phyloP scores from a whole-genome alignment of 2,797 vertebrate species.

The Xiphophorus birchmanni region DNA sequence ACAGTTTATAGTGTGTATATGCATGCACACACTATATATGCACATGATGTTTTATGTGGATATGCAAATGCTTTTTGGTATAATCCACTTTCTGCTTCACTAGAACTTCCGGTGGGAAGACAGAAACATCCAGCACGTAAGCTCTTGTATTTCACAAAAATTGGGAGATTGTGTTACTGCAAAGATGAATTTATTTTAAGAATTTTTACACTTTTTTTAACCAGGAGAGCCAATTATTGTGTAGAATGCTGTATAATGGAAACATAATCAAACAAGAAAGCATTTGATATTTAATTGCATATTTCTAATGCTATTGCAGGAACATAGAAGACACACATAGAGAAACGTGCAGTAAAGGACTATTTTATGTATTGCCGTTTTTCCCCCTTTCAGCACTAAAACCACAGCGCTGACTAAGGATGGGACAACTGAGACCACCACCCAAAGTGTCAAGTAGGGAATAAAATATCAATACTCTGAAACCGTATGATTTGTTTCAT shows the following conservation, averaged over 20 bases:
- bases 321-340: not conserved
- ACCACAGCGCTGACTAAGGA: conserved; percentile 59
- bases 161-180: not conserved
- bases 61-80: not conserved
- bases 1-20: not conserved
- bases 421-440: conserved; percentile 67
- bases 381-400: conserved; percentile 57
- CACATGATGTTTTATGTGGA: not conserved
- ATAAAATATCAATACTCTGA: not conserved
- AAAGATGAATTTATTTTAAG: not conserved
- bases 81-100: conserved; percentile 27
- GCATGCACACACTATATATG: not conserved
- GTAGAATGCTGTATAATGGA: not conserved
- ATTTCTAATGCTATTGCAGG: conserved; percentile 31
- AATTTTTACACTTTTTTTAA: not conserved
- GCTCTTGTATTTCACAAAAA: conserved; percentile 5
- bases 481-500: not conserved
- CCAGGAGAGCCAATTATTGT: not conserved
- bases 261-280: not conserved
- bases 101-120: conserved; percentile 34
- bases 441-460: conserved; percentile 54
- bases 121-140: conserved; percentile 44
- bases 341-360: not conserved
- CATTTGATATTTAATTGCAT: conserved; percentile 14
- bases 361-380: not conserved